Base-by-base conservation (phyloP, 2,113 vertebrate species). In the Chlorodrepanis virens region DNA sequence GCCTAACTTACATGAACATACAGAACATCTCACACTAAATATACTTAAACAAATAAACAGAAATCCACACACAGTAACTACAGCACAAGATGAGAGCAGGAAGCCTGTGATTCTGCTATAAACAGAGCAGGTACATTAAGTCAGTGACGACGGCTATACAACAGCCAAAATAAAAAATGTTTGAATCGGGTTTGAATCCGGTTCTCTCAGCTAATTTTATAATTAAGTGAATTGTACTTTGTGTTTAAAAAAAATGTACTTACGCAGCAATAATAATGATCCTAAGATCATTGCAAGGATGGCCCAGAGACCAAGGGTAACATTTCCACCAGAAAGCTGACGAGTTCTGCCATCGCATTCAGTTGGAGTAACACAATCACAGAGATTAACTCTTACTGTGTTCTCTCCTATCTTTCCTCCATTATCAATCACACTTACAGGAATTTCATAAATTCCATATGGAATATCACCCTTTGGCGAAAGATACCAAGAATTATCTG, bases 211-310 rank as follows among this genome's bases (percentile, higher is more conserved):
- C 5, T 59, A 18, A 60, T 87, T 83, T 88, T 63, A 57, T 33
- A 83, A 70, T 27, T 7, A 37, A 56, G 15, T 5, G 9, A 4
- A 65, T 63, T 60, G 16, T 10, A 87, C 13, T 88, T 71, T 5
- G 12, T 53, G 12, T 72, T 89, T 23, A 39, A 54, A 84, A 25
- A 21, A 82, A 53, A 54, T 11, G 40, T 91, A 98, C 99, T 99
- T 97, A 99, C 99, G 27, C 42, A 99, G 95, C 76, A 99, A 40
- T 23, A 99, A 85, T 1, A 97, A 93, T 9, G 99, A 95, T n/a
- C 98, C 98, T 68, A 99, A 81, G 72, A 99, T 98, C 98, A 99
- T 95, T 14, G 99, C 93, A 80, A 99, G 98, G 89, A 99, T 97
- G 52, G 96, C 99, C 98, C 98, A 96, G 25, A 95, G 64, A 29